Conservation (phyloP, 2,888 invertebrate genomes). For the Heliconius hortense region DNA sequence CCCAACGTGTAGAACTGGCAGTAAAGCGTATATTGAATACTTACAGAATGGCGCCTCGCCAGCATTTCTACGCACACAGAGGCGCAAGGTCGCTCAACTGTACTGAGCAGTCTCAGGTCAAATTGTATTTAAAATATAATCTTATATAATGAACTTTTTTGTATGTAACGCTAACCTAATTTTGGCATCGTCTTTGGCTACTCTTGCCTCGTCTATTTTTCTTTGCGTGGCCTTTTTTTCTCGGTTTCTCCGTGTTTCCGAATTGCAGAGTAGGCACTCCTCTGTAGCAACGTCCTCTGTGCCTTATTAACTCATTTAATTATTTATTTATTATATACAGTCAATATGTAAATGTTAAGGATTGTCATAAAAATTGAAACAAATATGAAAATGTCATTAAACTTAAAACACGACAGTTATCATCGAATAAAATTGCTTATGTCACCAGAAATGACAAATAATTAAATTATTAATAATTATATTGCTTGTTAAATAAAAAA, state of each 20-base stretch:
- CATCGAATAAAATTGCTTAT: too few relatives aligned
- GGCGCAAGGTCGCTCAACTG: slow-evolving; percentile 52
- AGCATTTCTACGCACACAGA: slow-evolving; percentile 55
- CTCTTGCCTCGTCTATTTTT: neutral
- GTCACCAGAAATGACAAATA: too few relatives aligned
- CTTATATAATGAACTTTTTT: slow-evolving; percentile 34
- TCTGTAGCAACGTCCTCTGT: too few relatives aligned
- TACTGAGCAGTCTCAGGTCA: slow-evolving; percentile 46
- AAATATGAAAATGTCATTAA: too few relatives aligned
- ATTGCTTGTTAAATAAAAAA: too few relatives aligned
- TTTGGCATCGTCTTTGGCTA: slow-evolving; percentile 2
- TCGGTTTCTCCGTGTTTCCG: too few relatives aligned
- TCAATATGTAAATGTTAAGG: too few relatives aligned
- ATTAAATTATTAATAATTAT: too few relatives aligned
- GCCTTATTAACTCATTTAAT: too few relatives aligned
- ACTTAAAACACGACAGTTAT: too few relatives aligned
- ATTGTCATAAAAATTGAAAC: too few relatives aligned
- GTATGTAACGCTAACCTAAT: slow-evolving; percentile 18
- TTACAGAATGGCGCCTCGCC: slow-evolving; percentile 54
- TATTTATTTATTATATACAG: too few relatives aligned
- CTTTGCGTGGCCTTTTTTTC: neutral
- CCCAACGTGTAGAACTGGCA: neutral
- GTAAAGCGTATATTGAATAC: neutral
- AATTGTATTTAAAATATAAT: slow-evolving; percentile 49
- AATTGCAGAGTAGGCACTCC: neutral